Evolutionary conservation across 2,113 vertebrate species (phyloP).

Genomic region (Opisthocomus hoazin): DNA sequence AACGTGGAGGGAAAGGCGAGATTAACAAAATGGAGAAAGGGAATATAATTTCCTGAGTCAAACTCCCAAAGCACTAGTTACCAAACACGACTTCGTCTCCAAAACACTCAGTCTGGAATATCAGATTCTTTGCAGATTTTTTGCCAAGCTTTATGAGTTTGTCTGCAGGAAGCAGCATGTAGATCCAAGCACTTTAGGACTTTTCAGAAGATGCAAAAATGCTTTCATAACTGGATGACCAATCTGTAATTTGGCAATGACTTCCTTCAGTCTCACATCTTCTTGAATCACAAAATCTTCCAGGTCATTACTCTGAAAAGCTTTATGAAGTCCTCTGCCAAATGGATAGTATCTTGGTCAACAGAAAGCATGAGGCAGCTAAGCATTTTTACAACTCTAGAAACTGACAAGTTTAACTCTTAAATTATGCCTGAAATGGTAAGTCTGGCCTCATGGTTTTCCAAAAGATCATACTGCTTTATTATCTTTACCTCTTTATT

Average conservation of each 20-base stretch:
- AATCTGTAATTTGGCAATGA: background rate
- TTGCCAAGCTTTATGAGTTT: constrained; percentile 4
- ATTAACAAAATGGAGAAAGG: background rate
- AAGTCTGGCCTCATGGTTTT: background rate
- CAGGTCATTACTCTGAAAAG: constrained; percentile 1
- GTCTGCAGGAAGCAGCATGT: background rate
- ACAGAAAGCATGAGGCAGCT: background rate
- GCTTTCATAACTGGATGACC: constrained; percentile 1
- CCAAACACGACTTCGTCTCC: background rate
- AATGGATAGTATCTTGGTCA: constrained; percentile 16
- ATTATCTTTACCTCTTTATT: background rate
- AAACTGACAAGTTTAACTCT: background rate
- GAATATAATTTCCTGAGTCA: constrained; percentile 29
- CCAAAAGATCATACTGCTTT: background rate
- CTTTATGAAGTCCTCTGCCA: background rate
- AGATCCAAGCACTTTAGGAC: constrained; percentile 12
- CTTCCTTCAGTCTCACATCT: constrained; percentile 7
- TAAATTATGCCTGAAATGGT: background rate
- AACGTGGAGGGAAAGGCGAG: background rate
- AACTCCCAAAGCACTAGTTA: background rate
- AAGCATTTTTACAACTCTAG: constrained; percentile 5
- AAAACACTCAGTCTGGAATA: constrained; percentile 19
- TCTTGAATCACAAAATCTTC: constrained; percentile 7
- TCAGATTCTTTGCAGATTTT: background rate
- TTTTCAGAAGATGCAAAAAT: constrained; percentile 27